Percentiles rank a stretch among this genome's conserved stretches.
Evolutionary conservation across 1,140 invertebrate genomes (phyloP).

Genomic region (Caenorhabditis latens): DNA sequence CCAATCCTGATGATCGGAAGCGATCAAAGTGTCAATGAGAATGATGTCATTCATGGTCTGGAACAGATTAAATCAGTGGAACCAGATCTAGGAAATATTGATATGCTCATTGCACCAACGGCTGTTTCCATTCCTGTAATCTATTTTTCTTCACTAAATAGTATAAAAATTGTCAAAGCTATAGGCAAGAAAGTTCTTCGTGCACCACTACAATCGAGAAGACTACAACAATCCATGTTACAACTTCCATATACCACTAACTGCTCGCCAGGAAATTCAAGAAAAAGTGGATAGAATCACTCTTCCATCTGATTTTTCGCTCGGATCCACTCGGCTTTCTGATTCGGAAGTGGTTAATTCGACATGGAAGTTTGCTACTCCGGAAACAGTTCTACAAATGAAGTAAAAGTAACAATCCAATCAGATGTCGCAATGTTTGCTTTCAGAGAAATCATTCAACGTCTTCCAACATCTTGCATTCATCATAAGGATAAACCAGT

Average conservation of each 20-base stretch:
- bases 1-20: slow-evolving; percentile 40
- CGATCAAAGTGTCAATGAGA: neutral
- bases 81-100: slow-evolving; percentile 2
- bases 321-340: slow-evolving; percentile 8
- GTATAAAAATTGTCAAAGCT: neutral
- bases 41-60: slow-evolving; percentile 13
- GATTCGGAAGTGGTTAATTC: neutral
- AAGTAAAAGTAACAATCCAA: neutral
- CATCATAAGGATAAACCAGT: neutral
- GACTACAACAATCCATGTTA: slow-evolving; percentile 13
- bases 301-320: neutral
- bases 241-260: neutral
- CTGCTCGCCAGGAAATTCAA: slow-evolving; percentile 3
- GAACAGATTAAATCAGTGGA: slow-evolving; percentile 7
- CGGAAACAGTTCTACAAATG: neutral
- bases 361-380: slow-evolving; percentile 14
- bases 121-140: neutral
- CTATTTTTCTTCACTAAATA: neutral
- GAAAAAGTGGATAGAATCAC: neutral
- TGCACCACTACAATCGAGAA: neutral
- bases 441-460: slow-evolving; percentile 21
- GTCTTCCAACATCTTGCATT: slow-evolving; percentile 29
- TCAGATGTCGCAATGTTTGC: slow-evolving; percentile 6
- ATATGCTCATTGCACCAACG: neutral
- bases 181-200: neutral